Conservation (phyloP, 2,888 invertebrate genomes). For the Apantesis nais region DNA sequence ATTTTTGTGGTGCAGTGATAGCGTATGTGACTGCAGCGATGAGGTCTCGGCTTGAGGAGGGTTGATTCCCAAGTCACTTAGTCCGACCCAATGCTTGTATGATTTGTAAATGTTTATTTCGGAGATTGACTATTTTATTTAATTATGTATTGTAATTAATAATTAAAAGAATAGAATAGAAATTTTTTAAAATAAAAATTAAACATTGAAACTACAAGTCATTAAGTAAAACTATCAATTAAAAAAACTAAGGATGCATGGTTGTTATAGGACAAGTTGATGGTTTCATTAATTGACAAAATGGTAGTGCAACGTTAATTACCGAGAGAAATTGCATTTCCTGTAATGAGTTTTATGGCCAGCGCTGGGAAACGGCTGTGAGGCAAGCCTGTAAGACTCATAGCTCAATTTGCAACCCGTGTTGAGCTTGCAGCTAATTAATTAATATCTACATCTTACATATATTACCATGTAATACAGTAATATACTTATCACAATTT, state of each 20-base stretch:
- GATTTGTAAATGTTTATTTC: too few species aligned
- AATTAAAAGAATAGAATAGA: not conserved
- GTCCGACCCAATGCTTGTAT: too few species aligned
- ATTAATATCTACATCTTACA: slow-evolving; percentile 58
- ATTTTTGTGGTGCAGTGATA: too few species aligned
- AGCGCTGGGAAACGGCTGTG: slow-evolving; percentile 46
- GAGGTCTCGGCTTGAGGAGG: too few species aligned
- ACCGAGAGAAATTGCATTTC: slow-evolving; percentile 66
- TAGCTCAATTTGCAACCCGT: slow-evolving; percentile 60
- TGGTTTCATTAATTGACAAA: slow-evolving; percentile 60
- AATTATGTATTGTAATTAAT: too few species aligned
- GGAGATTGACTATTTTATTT: too few species aligned
- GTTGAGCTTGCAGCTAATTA: slow-evolving; percentile 58
- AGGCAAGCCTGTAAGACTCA: slow-evolving; percentile 57
- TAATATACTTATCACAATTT: slow-evolving; percentile 38
- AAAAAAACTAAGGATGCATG: slow-evolving; percentile 30
- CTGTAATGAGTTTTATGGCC: slow-evolving; percentile 69
- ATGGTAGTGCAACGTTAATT: slow-evolving; percentile 64
- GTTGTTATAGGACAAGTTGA: slow-evolving; percentile 43
- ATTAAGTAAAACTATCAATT: not conserved
- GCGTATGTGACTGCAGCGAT: too few species aligned
- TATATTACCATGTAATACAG: slow-evolving; percentile 46
- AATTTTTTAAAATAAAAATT: not conserved
- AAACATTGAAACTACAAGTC: not conserved
- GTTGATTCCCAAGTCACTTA: too few species aligned